phyloP scores from a whole-genome alignment of 2,888 invertebrate species.

The Nephrotoma flavescens region DNA sequence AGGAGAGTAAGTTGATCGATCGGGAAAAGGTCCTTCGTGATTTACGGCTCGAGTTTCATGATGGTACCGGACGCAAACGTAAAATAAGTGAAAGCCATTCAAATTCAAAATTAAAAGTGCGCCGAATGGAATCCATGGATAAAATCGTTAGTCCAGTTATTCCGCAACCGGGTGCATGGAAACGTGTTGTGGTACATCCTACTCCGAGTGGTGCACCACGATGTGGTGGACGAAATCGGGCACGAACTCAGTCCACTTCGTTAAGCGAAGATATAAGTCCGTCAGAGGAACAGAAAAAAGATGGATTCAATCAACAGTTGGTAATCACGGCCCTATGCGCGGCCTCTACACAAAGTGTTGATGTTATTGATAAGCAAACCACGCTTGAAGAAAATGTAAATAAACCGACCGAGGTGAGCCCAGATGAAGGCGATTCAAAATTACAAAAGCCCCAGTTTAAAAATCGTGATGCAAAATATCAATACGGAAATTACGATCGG shows the following conservation, averaged over 20 bases:
- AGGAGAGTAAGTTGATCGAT: constrained; percentile 9
- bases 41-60: constrained; percentile 25
- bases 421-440: not conserved
- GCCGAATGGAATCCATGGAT: constrained; percentile 61
- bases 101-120: constrained; percentile 30
- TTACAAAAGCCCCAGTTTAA: constrained; percentile 36
- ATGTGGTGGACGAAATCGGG: constrained; percentile 9
- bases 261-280: constrained; percentile 31
- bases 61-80: constrained; percentile 23
- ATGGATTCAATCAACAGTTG: not conserved
- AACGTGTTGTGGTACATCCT: constrained; percentile 37
- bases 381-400: constrained; percentile 27
- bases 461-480: constrained; percentile 63
- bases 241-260: constrained; percentile 31
- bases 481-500: constrained; percentile 93
- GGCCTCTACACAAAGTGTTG: no score
- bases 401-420: constrained; percentile 20
- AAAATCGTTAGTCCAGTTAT: constrained; percentile 87
- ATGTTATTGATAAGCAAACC: constrained; percentile 28
- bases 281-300: constrained; percentile 22
- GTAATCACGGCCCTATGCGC: not conserved
- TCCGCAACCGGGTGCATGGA: constrained; percentile 79
- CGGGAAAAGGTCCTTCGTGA: constrained; percentile 25
- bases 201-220: constrained; percentile 21
- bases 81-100: constrained; percentile 30